phyloP scores from a whole-genome alignment of 2,888 invertebrate genomes.

The Odontomyia ornata region DNA sequence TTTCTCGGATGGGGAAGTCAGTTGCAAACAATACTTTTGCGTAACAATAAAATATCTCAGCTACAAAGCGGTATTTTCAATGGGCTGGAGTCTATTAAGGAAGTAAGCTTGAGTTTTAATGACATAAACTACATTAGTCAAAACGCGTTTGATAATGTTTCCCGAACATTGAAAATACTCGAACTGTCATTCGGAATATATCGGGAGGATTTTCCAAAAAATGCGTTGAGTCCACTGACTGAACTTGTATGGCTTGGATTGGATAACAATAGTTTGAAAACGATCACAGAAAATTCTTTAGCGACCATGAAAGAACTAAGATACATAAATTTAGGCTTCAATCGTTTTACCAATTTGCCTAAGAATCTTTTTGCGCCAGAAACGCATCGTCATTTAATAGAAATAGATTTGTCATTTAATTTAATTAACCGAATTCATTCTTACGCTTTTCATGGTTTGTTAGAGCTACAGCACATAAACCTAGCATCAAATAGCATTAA shows the following conservation, averaged over 20 bases:
- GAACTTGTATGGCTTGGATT: constrained; percentile 84
- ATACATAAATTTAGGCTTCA: constrained; percentile 87
- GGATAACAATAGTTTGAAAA: constrained; percentile 87
- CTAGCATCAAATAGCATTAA: constrained; percentile 81
- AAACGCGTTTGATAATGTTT: constrained; percentile 81
- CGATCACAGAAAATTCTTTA: constrained; percentile 76
- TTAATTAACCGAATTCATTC: constrained; percentile 74
- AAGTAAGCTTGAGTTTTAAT: constrained; percentile 92
- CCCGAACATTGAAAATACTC: constrained; percentile 79
- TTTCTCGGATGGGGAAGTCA: constrained; percentile 82
- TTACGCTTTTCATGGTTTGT: constrained; percentile 76
- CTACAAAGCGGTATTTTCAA: constrained; percentile 76
- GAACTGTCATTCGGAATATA: constrained; percentile 88
- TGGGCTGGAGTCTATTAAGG: constrained; percentile 79
- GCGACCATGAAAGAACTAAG: constrained; percentile 75
- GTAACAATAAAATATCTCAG: constrained; percentile 84
- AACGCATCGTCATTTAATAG: constrained; percentile 76
- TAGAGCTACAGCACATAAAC: constrained; percentile 79
- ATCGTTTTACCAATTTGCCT: constrained; percentile 78
- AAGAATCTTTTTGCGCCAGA: constrained; percentile 74
- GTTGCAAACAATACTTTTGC: constrained; percentile 80
- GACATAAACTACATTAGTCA: constrained; percentile 83
- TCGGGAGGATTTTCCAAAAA: constrained; percentile 80
- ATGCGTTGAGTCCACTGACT: constrained; percentile 76
- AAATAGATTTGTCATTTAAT: constrained; percentile 85